These are phyloP conservation scores for Suncus etruscus DNA, from an alignment of 2,113 vertebrate genomes.

Conservation along the genomic window DNA sequence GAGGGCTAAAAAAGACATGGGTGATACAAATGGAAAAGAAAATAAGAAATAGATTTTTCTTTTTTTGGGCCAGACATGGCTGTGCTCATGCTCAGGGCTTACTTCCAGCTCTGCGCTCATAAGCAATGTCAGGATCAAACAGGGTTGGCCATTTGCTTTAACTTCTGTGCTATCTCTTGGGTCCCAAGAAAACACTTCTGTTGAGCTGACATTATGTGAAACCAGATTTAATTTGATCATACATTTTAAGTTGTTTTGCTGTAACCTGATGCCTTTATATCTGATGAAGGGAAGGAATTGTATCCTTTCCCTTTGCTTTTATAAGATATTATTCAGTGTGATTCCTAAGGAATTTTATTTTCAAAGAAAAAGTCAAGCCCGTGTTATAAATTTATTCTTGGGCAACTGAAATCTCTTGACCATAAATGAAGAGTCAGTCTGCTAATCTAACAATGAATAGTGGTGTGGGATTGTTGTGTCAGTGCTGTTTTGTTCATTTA, in stretches of 20 bases:
- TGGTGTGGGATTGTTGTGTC: conserved; percentile 8
- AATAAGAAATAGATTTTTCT: too few relatives aligned
- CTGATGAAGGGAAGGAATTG: not conserved
- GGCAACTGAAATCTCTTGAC: conserved; percentile 12
- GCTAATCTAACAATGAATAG: not conserved
- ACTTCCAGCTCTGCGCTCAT: too few relatives aligned
- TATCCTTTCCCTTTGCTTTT: conserved; percentile 50
- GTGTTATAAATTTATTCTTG: conserved; percentile 43
- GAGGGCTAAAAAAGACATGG: not conserved
- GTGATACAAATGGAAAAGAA: too few relatives aligned
- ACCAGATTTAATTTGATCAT: conserved; percentile 8
- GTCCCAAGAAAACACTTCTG: too few relatives aligned
- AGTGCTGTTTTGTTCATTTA: conserved; percentile 26
- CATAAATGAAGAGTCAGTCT: conserved; percentile 30
- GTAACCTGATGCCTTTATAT: conserved; percentile 9
- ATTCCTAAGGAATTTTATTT: conserved; percentile 35
- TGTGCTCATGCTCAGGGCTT: too few relatives aligned
- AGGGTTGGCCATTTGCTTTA: too few relatives aligned
- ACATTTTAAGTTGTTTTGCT: conserved; percentile 36
- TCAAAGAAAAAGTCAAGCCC: conserved; percentile 5
- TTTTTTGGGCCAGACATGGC: too few relatives aligned
- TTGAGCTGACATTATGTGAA: not conserved
- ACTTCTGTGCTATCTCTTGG: too few relatives aligned
- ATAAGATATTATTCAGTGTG: conserved; percentile 32
- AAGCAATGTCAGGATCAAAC: too few relatives aligned